phyloP scores from a whole-genome alignment of 2,113 vertebrate genomes.

The Clarias batrachus region DNA sequence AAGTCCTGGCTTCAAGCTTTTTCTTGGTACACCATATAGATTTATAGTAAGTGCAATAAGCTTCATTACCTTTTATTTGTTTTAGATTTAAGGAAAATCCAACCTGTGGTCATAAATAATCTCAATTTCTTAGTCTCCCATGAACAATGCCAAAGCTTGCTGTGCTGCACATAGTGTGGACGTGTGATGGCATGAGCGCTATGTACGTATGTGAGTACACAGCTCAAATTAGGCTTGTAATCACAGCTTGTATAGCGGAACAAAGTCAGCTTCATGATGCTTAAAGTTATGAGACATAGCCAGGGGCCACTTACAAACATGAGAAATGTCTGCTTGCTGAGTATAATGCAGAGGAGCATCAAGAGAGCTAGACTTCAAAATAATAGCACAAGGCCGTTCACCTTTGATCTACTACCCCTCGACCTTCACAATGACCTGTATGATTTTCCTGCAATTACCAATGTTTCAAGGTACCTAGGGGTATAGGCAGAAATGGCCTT shows the following conservation, averaged over 20 bases:
- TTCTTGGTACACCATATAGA: slow-evolving; percentile 58
- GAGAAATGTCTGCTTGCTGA: background rate
- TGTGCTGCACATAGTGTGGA: background rate
- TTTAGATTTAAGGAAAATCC: slow-evolving; percentile 68
- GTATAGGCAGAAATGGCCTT: slow-evolving; percentile 6
- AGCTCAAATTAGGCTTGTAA: slow-evolving; percentile 23
- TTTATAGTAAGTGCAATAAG: slow-evolving; percentile 50
- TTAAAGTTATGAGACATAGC: background rate
- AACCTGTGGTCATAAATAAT: slow-evolving; percentile 37
- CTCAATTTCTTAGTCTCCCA: background rate
- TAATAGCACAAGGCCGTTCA: background rate
- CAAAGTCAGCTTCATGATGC: background rate
- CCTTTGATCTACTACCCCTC: background rate
- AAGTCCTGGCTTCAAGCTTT: slow-evolving; percentile 51
- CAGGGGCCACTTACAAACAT: slow-evolving; percentile 8
- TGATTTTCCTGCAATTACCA: background rate
- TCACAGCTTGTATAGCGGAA: slow-evolving; percentile 25
- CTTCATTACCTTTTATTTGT: slow-evolving; percentile 61
- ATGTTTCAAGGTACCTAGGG: background rate
- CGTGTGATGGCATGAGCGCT: background rate
- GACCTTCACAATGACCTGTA: slow-evolving; percentile 10
- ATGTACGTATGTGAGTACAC: slow-evolving; percentile 5
- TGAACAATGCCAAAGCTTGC: slow-evolving; percentile 2
- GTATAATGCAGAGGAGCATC: background rate
- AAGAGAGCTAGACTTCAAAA: background rate